Evolutionary conservation across 2,888 invertebrate genomes (phyloP), one percentile per base, ranked within the genome.

Genomic region (Geophilus truncorum): DNA sequence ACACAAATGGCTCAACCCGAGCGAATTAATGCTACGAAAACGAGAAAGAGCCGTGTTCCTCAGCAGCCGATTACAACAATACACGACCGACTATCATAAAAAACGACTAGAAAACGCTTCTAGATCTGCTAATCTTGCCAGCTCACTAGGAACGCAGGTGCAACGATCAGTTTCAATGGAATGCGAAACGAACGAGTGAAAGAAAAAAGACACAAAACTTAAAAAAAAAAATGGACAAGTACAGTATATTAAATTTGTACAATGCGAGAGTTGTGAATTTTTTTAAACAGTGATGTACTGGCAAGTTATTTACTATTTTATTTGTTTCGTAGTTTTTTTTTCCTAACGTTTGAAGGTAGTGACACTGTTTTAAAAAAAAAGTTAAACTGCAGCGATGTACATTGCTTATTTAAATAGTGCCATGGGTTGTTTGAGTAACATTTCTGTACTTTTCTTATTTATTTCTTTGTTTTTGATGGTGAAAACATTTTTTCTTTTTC

Each of bases 1-100:
- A 86, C 97, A 98, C 88, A 92, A 97, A 87, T 98, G 98, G 98
- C 90, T 99, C 81, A 90, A 94, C 84, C 93, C 95, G 62, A 93
- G 94, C 45, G 96, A 97, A 87, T 94, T 93, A 86, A 95, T 97
- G 93, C 93, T 95, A 85, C 94, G 93, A 88, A 94, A 96, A 87
- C 90, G 97, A 36, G 96, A 97, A 87, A 90, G 94, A 81, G 93
- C 95, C 32, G 90, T 93, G 83, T 97, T 97, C 89, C 89, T 94
- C 81, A 94, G 94, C 82, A 93, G 92, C 87, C 90, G 93, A 70
- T 82, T 86, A 30, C 82, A 86, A 80, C 92, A 92, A 85, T 95
- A 93, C 89, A 92, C 91, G 40, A 93, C 93, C 80, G 90, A 92
- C 83, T 96, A 96, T 86, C 94, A 94, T 87, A 90, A 90, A 84